Evolutionary conservation across 1,140 invertebrate species (phyloP), one percentile per base, ranked within the genome.

Genomic region (Glossosoma conforme): DNA sequence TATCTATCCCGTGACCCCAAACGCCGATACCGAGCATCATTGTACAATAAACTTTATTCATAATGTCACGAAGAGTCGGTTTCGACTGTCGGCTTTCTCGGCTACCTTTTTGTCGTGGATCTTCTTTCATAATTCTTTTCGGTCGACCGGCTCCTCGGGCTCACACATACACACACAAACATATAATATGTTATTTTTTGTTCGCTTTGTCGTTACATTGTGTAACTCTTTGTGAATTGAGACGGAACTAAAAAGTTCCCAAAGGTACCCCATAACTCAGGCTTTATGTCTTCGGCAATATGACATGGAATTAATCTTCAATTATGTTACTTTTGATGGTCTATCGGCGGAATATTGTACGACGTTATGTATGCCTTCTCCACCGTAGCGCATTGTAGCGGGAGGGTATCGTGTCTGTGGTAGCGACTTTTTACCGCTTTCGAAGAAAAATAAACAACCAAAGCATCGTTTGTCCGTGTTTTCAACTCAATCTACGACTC

Each of bases 221-320:
- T 55, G 46, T 55, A 44, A 49, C 41, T 50, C 46, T 45, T 49
- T 50, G 47, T 55, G 53, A 45, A 55, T 45, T 44, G 53, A 50
- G 42, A 55, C 46, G 46, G 46, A 55, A 55, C 46, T 50, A 45
- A 49, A 50, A 55, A 50, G 40, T 45, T 50, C 42, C 22, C 30
- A 50, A 46, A 44, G 36, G 48, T 36, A 42, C 25, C 13, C 41
- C 56, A 58, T 58, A 58, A 50, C 40, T 58, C 56, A 58, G 47
- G 51, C 45, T 58, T 53, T 53, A 54, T 35, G 56, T 50, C 49
- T 44, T 52, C 55, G 50, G 46, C 48, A 41, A 50, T 52, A 57
- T 49, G 56, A 58, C 44, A 22, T 40, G 30, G 49, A 53, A 58
- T 58, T 58, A 58, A 54, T 58, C 56, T 58, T 58, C 56, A 49